Conservation (phyloP, 2,888 invertebrate genomes). For the Melitaea athalia region DNA sequence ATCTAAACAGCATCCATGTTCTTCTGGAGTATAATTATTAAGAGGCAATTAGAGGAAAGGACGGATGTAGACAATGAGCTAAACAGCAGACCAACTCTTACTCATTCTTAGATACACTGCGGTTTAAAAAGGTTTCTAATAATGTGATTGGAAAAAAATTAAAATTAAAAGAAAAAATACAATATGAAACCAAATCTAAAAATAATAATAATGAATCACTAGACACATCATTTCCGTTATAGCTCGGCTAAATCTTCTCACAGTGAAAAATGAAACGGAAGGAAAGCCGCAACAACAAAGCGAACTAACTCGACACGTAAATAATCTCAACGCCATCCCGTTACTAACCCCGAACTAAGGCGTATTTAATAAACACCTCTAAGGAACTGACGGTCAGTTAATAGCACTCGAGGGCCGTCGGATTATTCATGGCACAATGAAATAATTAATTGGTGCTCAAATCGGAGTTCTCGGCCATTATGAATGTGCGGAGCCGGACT, state of each 20-base stretch:
- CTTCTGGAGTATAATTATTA: too few relatives aligned
- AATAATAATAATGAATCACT: too few relatives aligned
- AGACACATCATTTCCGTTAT: too few relatives aligned
- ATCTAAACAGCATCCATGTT: too few relatives aligned
- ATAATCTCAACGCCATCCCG: neutral
- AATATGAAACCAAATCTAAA: too few relatives aligned
- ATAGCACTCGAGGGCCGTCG: slow-evolving; percentile 68
- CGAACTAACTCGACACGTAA: neutral
- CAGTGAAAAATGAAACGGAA: neutral
- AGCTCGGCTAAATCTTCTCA: neutral
- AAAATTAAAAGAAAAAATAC: too few relatives aligned
- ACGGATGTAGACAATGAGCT: too few relatives aligned
- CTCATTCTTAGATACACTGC: too few relatives aligned
- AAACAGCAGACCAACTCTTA: too few relatives aligned
- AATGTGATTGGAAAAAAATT: too few relatives aligned
- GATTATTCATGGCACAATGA: slow-evolving; percentile 71
- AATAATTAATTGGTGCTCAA: slow-evolving; percentile 80
- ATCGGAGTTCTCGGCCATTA: slow-evolving; percentile 66
- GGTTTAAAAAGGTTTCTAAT: too few relatives aligned
- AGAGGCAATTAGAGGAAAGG: too few relatives aligned
- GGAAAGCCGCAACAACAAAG: neutral
- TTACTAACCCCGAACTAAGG: slow-evolving; percentile 59
- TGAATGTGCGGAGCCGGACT: slow-evolving; percentile 45
- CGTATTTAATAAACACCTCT: slow-evolving; percentile 74
- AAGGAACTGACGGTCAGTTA: slow-evolving; percentile 79